These are phyloP conservation scores for Nyctibius bracteatus DNA, from an alignment of 2,113 vertebrate genomes.

Conservation along the genomic window DNA sequence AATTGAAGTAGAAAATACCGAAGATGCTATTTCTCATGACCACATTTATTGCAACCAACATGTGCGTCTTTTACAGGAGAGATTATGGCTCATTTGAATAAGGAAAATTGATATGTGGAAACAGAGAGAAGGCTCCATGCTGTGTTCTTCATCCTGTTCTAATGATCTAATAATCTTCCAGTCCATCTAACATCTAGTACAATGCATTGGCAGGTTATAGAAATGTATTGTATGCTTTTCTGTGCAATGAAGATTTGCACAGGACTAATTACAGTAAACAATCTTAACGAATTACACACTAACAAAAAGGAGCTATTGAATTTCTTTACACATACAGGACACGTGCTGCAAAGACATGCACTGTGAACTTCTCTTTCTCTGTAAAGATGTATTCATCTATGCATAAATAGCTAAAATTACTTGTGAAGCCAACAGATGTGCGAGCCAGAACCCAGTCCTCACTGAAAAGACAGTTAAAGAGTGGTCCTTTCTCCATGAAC, in stretches of 20 bases:
- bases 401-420: slow-evolving; percentile 1
- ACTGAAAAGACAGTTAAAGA: not conserved
- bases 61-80: not conserved
- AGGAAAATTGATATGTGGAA: not conserved
- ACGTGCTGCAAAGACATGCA: not conserved
- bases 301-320: not conserved
- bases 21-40: not conserved
- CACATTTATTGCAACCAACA: not conserved
- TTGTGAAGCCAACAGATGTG: not conserved
- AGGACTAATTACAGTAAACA: not conserved
- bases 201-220: not conserved
- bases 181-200: not conserved
- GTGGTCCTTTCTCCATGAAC: not conserved
- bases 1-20: not conserved
- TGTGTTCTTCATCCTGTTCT: not conserved
- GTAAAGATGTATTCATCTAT: not conserved
- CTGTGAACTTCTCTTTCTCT: not conserved
- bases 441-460: not conserved
- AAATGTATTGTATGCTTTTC: not conserved
- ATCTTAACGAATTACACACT: not conserved
- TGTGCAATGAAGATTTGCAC: not conserved
- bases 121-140: not conserved
- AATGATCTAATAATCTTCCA: not conserved
- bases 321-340: not conserved
- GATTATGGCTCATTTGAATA: not conserved